Evolutionary conservation across 1,140 invertebrate genomes (phyloP).

Genomic region (Drosophila watanabei): DNA sequence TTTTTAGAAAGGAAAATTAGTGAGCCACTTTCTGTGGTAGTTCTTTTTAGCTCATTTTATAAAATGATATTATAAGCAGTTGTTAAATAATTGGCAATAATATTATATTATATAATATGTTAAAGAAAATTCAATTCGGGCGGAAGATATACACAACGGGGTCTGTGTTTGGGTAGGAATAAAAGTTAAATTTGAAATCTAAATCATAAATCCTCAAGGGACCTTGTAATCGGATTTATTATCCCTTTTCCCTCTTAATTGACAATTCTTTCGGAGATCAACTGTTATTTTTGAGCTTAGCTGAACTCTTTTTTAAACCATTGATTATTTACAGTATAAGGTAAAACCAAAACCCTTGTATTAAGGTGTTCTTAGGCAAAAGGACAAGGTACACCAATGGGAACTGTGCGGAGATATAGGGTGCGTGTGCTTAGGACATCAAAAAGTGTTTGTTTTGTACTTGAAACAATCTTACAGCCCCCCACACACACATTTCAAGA

Average conservation of each 20-base stretch:
- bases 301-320: background rate
- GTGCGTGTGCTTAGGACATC: constrained; percentile 11
- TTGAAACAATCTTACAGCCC: constrained; percentile 1
- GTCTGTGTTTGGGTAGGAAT: no score
- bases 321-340: constrained; percentile 18
- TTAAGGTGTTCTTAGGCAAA: constrained; percentile 6
- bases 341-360: background rate
- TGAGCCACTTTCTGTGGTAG: constrained; percentile 38
- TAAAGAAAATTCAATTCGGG: background rate
- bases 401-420: constrained; percentile 10
- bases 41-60: constrained; percentile 35
- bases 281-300: no score
- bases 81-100: constrained; percentile 3
- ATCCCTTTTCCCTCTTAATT: background rate
- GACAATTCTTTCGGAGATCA: background rate
- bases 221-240: background rate
- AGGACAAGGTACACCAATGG: constrained; percentile 40
- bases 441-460: background rate
- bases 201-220: background rate
- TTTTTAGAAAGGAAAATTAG: constrained; percentile 13
- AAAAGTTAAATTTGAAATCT: background rate
- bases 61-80: constrained; percentile 6
- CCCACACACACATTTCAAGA: background rate
- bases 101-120: constrained; percentile 1
- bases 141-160: background rate